Conservation (phyloP, 2,113 vertebrate genomes). For the Mystacornis crossleyi region DNA sequence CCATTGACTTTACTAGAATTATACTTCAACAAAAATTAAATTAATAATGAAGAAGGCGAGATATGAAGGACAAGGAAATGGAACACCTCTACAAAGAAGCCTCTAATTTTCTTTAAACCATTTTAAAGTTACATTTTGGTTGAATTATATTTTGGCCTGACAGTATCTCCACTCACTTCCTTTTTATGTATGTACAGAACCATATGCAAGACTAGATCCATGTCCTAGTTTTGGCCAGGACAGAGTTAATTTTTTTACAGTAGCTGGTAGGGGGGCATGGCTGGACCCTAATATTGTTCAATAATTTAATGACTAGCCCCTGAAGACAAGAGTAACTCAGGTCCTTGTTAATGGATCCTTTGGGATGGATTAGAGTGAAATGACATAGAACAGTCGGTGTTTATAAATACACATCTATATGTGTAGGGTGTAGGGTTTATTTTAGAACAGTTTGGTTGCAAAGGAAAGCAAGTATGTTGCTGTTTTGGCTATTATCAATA, state of each 20-base stretch:
- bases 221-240: background rate
- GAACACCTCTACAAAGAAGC: background rate
- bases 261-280: background rate
- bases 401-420: background rate
- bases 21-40: background rate
- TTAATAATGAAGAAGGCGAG: background rate
- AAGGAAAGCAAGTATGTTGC: background rate
- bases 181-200: background rate
- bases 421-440: background rate
- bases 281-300: background rate
- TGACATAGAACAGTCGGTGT: fast-evolving
- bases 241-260: background rate
- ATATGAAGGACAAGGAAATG: background rate
- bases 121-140: background rate
- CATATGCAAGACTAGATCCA: background rate
- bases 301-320: background rate
- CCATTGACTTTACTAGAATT: background rate
- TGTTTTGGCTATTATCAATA: background rate
- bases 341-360: background rate
- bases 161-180: background rate
- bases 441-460: background rate
- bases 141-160: background rate
- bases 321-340: background rate
- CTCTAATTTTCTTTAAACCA: background rate
- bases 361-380: background rate